Evolutionary conservation across 2,888 invertebrate species (phyloP), one percentile per base, ranked within the genome.

Genomic region (Xanthorhoe spadicearia): DNA sequence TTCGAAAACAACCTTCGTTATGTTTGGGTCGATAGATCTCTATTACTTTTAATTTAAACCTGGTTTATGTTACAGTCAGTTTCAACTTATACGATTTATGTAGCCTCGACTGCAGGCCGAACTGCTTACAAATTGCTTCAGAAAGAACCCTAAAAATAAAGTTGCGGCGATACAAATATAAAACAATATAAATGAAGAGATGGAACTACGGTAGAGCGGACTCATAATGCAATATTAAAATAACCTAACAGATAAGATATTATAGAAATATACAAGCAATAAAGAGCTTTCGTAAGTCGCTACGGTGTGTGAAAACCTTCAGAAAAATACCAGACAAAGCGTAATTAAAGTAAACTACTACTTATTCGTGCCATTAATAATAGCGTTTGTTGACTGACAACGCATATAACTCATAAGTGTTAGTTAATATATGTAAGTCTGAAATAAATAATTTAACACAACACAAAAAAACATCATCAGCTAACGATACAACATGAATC

Each of bases 231-330:
- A 71, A 59, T 70, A 68, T 70, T 63, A 75, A 82, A 83, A 87
- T 86, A 85, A 84, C 74, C 74, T 69, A 86, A 84, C 82, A 77
- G 84, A 86, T 83, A 78, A 80, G 75, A 71, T 77, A 80, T 48
- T 46, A 28, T 15, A 10, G 23, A 13, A 38, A 43, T 54, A 23
- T 23, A 23, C 23, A 58, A 48, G 49, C 51, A 50, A 51, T 23
- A 55, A 55, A 79, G 78, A 82, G 79, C 81, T 87, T 83, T 83
- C 82, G 80, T 80, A 82, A 83, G 59, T 65, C 73, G 78, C 76
- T 69, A 76, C 81, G 78, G 76, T 75, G 60, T 63, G 73, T 78
- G 72, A 74, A 75, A 80, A 75, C 83, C 84, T 85, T 81, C 80
- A 66, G 66, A 15, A 43, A 48, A 58, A 57, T 66, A 52, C 49